Percentiles rank a stretch among this genome's conserved stretches.
These are phyloP conservation scores for Myrmecophaga tridactyla DNA, from an alignment of 2,113 vertebrate species.

Conservation along the genomic window DNA sequence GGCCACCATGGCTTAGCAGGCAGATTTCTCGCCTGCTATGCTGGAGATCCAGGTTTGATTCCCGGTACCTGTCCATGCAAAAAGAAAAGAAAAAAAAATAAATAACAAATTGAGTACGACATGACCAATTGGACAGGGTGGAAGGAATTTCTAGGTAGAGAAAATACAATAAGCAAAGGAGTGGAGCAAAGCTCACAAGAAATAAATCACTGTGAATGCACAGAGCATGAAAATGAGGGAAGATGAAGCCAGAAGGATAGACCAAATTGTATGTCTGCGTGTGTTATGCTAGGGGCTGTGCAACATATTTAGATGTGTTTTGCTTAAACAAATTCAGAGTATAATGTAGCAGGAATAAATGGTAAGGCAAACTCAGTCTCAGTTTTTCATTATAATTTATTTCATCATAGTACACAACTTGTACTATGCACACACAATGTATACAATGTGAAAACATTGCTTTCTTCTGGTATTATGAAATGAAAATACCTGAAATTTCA, in stretches of 20 bases:
- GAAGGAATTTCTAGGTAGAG: not conserved
- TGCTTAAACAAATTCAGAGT: not conserved
- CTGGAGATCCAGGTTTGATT: too few relatives aligned
- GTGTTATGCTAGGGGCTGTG: rapidly evolving
- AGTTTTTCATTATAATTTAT: not conserved
- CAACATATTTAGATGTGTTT: not conserved
- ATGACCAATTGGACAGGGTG: not conserved
- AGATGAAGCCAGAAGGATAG: not conserved
- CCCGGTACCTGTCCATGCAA: too few relatives aligned
- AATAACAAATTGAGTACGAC: not conserved
- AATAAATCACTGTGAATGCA: not conserved
- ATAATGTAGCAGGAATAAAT: not conserved
- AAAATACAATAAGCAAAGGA: not conserved
- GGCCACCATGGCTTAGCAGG: too few relatives aligned
- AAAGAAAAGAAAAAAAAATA: too few relatives aligned
- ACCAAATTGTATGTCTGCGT: too few relatives aligned
- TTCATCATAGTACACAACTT: not conserved
- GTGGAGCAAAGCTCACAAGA: not conserved
- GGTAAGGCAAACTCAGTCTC: not conserved
- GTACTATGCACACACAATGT: too few relatives aligned
- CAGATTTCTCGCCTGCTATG: too few relatives aligned
- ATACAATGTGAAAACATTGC: not conserved
- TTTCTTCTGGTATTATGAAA: not conserved
- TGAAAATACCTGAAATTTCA: not conserved
- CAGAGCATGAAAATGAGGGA: not conserved